These are phyloP conservation scores for Chromis chromis DNA, from an alignment of 2,797 vertebrate genomes.

Conservation along the genomic window DNA sequence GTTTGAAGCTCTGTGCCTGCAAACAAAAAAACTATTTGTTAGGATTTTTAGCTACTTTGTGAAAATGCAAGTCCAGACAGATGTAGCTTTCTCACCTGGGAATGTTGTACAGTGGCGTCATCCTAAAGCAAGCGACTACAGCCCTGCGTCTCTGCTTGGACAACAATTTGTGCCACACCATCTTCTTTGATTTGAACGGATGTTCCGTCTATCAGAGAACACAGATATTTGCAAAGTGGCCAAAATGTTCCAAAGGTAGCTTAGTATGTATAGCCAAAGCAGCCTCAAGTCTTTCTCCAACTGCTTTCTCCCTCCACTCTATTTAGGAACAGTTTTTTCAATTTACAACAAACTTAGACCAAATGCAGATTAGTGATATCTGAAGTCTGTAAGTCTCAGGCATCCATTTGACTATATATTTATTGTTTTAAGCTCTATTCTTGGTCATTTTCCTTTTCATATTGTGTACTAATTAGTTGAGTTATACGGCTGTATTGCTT, in stretches of 20 bases:
- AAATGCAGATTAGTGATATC: no score
- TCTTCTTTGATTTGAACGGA: constrained; percentile 95
- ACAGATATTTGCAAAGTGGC: not conserved
- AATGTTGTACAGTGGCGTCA: constrained; percentile 95
- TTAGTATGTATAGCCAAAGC: not conserved
- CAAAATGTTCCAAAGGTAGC: not conserved
- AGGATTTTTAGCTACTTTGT: not conserved
- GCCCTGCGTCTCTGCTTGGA: constrained; percentile 95
- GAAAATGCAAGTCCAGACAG: not conserved
- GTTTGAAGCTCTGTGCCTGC: constrained; percentile 93
- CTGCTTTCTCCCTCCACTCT: no score
- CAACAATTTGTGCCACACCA: constrained; percentile 93
- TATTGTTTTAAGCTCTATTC: no score
- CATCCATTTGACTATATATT: no score
- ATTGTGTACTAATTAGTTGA: no score
- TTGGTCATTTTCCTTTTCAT: no score
- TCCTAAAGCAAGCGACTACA: constrained; percentile 95
- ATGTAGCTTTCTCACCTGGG: constrained; percentile 83
- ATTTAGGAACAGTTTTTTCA: no score
- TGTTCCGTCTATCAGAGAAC: constrained; percentile 87
- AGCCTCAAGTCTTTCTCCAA: not conserved
- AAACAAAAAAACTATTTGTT: not conserved
- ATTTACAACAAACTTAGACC: no score
- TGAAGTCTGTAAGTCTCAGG: no score
- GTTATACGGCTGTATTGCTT: no score